phyloP scores from a whole-genome alignment of 2,888 invertebrate genomes.

The Volucella inanis region DNA sequence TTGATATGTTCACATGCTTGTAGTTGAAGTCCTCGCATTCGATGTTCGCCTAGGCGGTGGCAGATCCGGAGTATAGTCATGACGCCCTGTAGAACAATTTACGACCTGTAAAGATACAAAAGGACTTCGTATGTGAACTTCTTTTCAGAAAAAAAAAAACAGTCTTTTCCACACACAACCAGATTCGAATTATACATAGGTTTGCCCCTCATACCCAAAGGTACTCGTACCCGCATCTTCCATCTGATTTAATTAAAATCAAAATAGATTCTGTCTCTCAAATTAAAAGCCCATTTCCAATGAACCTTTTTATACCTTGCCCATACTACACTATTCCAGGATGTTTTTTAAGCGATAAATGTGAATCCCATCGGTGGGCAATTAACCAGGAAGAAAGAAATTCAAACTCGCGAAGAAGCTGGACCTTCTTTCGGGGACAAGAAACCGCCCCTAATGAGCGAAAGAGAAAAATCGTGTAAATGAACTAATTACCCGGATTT shows the following conservation, averaged over 20 bases:
- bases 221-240: background rate
- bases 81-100: conserved; percentile 80
- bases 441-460: conserved; percentile 38
- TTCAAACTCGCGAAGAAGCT: conserved; percentile 5
- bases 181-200: conserved; percentile 31
- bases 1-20: conserved; percentile 77
- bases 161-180: background rate
- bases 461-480: conserved; percentile 59
- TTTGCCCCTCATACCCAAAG: conserved; percentile 8
- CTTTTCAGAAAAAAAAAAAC: background rate
- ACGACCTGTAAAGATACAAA: conserved; percentile 78
- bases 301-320: conserved; percentile 47
- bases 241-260: conserved; percentile 49
- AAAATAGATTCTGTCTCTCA: conserved; percentile 51
- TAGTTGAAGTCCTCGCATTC: conserved; percentile 80
- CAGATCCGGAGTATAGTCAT: conserved; percentile 79
- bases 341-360: conserved; percentile 35
- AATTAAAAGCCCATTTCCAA: conserved; percentile 53
- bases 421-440: conserved; percentile 10
- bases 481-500: conserved; percentile 68
- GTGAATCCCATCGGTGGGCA: conserved; percentile 39
- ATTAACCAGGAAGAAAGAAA: conserved; percentile 34
- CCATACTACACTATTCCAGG: conserved; percentile 5
- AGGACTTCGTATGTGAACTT: background rate
- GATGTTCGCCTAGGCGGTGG: conserved; percentile 81